Conservation (phyloP, 2,113 vertebrate species). For the Gobius niger region DNA sequence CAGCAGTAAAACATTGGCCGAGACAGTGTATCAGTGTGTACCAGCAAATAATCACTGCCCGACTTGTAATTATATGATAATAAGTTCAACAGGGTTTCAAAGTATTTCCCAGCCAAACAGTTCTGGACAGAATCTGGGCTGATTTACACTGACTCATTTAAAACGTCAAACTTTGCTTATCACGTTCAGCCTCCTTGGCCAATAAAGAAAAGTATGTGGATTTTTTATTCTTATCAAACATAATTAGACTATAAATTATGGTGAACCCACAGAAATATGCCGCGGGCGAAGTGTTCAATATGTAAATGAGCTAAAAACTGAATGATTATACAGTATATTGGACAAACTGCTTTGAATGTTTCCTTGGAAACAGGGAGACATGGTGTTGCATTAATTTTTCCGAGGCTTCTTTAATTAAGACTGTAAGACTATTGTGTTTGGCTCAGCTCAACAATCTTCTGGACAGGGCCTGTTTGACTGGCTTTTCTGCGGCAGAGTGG, state of each 20-base stretch:
- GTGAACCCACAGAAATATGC: neutral
- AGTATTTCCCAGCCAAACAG: neutral
- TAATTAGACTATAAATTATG: neutral
- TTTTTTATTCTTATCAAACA: neutral
- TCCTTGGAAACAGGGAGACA: too few species aligned
- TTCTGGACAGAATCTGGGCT: too few species aligned
- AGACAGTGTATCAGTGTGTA: neutral
- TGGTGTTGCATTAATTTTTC: too few species aligned
- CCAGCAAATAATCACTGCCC: neutral
- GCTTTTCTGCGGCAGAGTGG: too few species aligned
- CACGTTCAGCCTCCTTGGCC: neutral
- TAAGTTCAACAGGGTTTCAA: neutral
- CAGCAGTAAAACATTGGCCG: neutral
- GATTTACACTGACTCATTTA: neutral
- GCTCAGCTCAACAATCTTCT: too few species aligned
- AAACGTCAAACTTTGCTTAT: neutral
- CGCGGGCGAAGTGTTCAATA: neutral
- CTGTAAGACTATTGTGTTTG: too few species aligned
- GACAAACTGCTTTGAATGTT: neutral
- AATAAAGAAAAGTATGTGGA: neutral
- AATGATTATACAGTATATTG: neutral
- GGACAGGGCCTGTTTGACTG: too few species aligned
- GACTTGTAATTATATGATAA: neutral
- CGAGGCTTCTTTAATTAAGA: too few species aligned
- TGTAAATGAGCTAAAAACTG: neutral